Evolutionary conservation across 2,888 invertebrate genomes (phyloP), one percentile per base, ranked within the genome.

Genomic region (Brachypalpus laphriformis): DNA sequence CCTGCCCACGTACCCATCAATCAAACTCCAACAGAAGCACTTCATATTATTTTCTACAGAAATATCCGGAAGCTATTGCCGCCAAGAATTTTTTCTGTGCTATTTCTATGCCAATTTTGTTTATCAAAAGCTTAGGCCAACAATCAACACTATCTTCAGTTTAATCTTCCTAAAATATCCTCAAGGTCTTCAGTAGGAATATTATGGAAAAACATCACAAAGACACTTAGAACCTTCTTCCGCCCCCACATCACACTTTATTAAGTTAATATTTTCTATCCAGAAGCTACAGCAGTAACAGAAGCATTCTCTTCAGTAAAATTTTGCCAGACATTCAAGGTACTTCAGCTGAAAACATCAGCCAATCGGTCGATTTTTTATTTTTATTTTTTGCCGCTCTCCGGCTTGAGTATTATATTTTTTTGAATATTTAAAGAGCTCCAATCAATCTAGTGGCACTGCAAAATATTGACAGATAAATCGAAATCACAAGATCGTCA

Each of bases 21-120:
- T 68, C 54, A 40, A 40, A 42, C 40, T 68, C 16, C 18, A 20
- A 14, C 40, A n/a, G n/a, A n/a, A n/a, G 42, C 42, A 45, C 42
- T 56, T 56, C 20, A 70, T 18, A 14, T 31, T 31, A n/a, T n/a
- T n/a, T n/a, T 18, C 14, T 31, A 18, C 34, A 2, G 28, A 40
- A 40, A 45, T 42, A 61, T 51, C 72, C 51, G 61, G 61, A 63
- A 72, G 72, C 72, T 22, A 20, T 3, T 8, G 47, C 34, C n/a
- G n/a, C 20, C 51, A 11, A 71, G 37, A 49, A 59, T 20, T 47
- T 47, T 59, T n/a, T n/a, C n/a, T n/a, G 7, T 20, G 31, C 42
- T 22, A 70, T 56, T 57, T n/a, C n/a, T n/a, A n/a, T n/a, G n/a
- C n/a, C n/a, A n/a, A n/a, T n/a, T n/a, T n/a, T n/a, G n/a, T n/a